Base-by-base conservation (phyloP, 1,140 invertebrate species). In the Andricus grossulariae region DNA sequence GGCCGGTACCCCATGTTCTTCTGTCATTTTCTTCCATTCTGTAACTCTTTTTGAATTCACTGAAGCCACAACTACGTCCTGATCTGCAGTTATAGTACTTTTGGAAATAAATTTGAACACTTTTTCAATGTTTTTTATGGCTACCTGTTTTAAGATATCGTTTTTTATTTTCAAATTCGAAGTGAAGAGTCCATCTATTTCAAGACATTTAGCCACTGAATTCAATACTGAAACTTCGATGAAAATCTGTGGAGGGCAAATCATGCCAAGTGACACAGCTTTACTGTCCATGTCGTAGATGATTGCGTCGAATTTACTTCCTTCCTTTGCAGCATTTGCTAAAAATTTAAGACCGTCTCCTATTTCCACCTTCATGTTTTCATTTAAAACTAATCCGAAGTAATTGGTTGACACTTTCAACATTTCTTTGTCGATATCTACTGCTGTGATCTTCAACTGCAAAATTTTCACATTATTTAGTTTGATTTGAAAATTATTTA, bases 271-370 rank as follows among this genome's bases (percentile, higher is more conserved):
- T 13, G 93, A 92, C 0, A 92, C 86, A 88, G 98, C 97, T 91
- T 98, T 98, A 86, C 94, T 97, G 90, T 98, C 97, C 15, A 98
- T 95, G 92, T 99, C 97, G 84, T 98, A 95, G 71, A 98, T 91
- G 72, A 99, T 93, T 1, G 94, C 94, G 86, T 95, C 92, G 84
- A 94, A 96, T 81, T 94, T 94, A 2, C 89, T 88, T 92, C 93
- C 94, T 86, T 89, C 87, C 76, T 88, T 84, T 52, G 91, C 92
- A 84, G 91, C 88, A 74, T 94, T 92, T 79, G 92, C 88, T 19
- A 98, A 91, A 90, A 95, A 97, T 12, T 94, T 91, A 19, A 98
- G 82, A 10, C 97, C 98, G 92, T 99, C 97, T 81, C 93, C 93
- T 74, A 98, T 95, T 73, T 94, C 91, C 3, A 98, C 94, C 85